Base-by-base conservation (phyloP, 2,113 vertebrate genomes). In the Corvus moneduloides region DNA sequence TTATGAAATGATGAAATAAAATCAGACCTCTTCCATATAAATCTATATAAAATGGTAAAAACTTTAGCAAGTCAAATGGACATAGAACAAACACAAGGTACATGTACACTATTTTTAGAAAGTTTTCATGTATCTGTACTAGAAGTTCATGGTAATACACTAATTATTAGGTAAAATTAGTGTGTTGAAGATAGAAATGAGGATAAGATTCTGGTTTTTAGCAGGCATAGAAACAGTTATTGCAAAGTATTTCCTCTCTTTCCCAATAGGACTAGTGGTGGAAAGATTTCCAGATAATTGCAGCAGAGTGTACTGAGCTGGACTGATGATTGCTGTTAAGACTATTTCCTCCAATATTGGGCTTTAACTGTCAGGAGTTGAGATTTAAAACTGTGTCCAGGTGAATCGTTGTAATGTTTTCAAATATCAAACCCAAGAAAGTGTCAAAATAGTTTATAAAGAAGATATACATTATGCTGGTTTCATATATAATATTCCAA, bases 201-300 rank as follows among this genome's bases (percentile, higher is more conserved):
- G 94, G 76, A 77, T 51, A 37, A 7, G 22, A 12, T 69, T 93
- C 37, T 87, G 84, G 11, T 89, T 96, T 97, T 96, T 89, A 68
- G 86, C 21, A 55, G 41, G 23, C n/a, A 83, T 26, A 86, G 78
- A 94, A 69, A 14, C 37, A 71, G 44, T 78, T 96, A 87, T 88
- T 74, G 83, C 62, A 22, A 59, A 55, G 7, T 43, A 91, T 95
- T 97, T 85, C 2, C 76, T 96, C 89, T 94, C 69, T 59, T 64
- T 88, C 37, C 51, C 64, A 95, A 77, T 1, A 80, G 76, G 62
- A 41, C 23, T 37, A 63, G 92, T 32, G 74, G 61, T 52, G 56
- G 83, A 90, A 81, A 74, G 44, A 68, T 87, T 88, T 94, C 82
- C 72, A 97, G 72, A 89, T 95, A 95, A 97, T 97, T 93, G 83